These are phyloP conservation scores for Notocelia uddmanniana DNA, from an alignment of 2,888 invertebrate species.

Conservation along the genomic window DNA sequence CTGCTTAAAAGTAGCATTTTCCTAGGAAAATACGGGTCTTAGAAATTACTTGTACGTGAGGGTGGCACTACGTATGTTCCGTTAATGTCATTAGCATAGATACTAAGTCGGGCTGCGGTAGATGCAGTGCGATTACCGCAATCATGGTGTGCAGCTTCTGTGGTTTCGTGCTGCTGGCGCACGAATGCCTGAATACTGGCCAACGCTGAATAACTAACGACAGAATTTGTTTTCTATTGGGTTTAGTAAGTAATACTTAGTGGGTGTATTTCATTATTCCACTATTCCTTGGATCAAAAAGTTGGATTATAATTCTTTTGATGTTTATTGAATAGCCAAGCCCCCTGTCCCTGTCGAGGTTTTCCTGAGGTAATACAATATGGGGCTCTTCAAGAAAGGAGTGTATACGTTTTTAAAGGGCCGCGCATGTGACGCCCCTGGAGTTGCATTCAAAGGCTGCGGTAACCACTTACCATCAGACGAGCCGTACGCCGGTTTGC, in stretches of 20 bases:
- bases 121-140: slow-evolving; percentile 48
- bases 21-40: slow-evolving; percentile 31
- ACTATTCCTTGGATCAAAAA: not conserved
- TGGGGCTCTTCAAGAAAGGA: no score
- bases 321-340: not conserved
- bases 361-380: no score
- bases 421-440: no score
- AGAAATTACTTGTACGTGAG: slow-evolving; percentile 33
- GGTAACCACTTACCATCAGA: no score
- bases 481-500: no score
- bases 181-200: slow-evolving; percentile 32
- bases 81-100: slow-evolving; percentile 46
- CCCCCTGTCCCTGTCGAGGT: no score
- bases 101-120: slow-evolving; percentile 40
- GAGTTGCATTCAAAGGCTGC: no score
- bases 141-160: slow-evolving; percentile 40
- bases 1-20: slow-evolving; percentile 17
- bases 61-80: slow-evolving; percentile 28
- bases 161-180: slow-evolving; percentile 37
- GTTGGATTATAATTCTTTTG: not conserved
- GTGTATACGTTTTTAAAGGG: no score
- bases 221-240: not conserved
- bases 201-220: slow-evolving; percentile 34
- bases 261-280: not conserved
- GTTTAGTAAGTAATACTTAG: not conserved